Evolutionary conservation across 2,113 vertebrate genomes (phyloP).

Genomic region (Aldabrachelys gigantea): DNA sequence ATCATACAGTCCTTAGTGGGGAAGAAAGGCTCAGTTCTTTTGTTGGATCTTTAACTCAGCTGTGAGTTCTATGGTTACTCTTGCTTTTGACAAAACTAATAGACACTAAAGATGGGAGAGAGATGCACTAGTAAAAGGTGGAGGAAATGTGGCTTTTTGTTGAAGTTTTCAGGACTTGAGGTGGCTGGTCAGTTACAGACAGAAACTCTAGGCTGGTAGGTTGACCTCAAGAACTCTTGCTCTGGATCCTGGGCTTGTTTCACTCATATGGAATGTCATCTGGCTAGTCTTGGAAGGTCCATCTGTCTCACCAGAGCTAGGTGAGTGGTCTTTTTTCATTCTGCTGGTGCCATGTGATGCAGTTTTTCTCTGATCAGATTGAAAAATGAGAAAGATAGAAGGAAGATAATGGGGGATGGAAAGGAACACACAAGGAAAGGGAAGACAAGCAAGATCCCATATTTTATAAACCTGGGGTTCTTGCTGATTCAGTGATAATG

Average conservation of each 20-base stretch:
- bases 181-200: neutral
- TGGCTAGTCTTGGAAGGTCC: neutral
- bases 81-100: neutral
- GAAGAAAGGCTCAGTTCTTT: neutral
- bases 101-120: neutral
- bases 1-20: slow-evolving; percentile 6
- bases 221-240: neutral
- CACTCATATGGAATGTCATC: rapidly evolving
- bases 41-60: neutral
- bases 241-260: neutral
- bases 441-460: too few relatives aligned
- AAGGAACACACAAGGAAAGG: too few relatives aligned
- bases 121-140: neutral
- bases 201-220: neutral
- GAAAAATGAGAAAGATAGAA: too few relatives aligned
- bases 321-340: neutral
- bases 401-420: too few relatives aligned
- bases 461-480: too few relatives aligned
- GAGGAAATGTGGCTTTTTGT: neutral
- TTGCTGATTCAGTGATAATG: neutral
- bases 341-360: rapidly evolving
- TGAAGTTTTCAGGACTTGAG: neutral
- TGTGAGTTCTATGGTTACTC: neutral
- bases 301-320: neutral
- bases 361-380: too few relatives aligned